These are phyloP conservation scores for Molanna angustata DNA, from an alignment of 2,888 invertebrate species.

Conservation along the genomic window DNA sequence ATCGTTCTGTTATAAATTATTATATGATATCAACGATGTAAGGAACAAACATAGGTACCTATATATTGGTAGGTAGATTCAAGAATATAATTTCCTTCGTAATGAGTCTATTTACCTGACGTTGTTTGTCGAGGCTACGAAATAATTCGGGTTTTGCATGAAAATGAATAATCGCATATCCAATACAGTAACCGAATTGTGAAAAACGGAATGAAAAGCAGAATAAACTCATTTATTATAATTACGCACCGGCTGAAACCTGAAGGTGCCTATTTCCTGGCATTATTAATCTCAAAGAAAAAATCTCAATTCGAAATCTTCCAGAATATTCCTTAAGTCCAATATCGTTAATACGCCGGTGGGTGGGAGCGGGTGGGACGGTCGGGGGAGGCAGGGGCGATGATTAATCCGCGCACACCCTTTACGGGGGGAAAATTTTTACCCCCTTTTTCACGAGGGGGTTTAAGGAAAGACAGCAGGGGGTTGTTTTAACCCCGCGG, in stretches of 20 bases:
- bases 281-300: constrained; percentile 33
- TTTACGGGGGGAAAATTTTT: constrained; percentile 32
- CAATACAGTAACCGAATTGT: constrained; percentile 20
- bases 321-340: constrained; percentile 33
- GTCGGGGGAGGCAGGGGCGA: constrained; percentile 26
- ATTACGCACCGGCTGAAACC: constrained; percentile 32
- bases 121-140: too few species aligned
- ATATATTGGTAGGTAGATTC: too few species aligned
- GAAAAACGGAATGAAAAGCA: constrained; percentile 29
- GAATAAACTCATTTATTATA: constrained; percentile 33
- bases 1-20: too few species aligned
- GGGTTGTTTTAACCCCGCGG: constrained; percentile 26
- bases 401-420: constrained; percentile 34
- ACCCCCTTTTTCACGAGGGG: constrained; percentile 32
- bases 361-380: constrained; percentile 16
- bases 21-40: too few species aligned
- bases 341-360: constrained; percentile 33
- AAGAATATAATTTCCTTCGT: too few species aligned
- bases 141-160: background rate
- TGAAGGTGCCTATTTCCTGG: constrained; percentile 32
- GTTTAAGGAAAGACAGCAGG: constrained; percentile 26
- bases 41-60: too few species aligned
- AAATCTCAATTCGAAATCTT: constrained; percentile 33
- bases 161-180: constrained; percentile 22
- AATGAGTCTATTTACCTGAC: too few species aligned